These are phyloP conservation scores for Coenonympha arcania DNA, from an alignment of 2,888 invertebrate genomes.

Conservation along the genomic window DNA sequence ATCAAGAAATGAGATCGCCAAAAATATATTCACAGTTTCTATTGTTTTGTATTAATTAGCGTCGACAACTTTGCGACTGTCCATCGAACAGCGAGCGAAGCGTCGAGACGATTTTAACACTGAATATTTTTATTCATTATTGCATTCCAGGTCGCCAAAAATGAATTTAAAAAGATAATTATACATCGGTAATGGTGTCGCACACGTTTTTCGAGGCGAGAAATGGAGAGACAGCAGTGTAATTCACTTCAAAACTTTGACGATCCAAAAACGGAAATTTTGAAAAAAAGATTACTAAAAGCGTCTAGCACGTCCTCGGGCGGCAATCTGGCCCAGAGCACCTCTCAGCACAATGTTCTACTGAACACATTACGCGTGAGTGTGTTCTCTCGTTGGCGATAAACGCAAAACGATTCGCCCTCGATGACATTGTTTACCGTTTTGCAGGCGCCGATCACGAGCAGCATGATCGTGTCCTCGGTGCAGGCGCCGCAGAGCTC, in stretches of 20 bases:
- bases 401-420: slow-evolving; percentile 35
- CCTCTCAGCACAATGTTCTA: slow-evolving; percentile 62
- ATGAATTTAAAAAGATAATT: slow-evolving; percentile 58
- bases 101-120: slow-evolving; percentile 42
- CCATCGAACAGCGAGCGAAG: slow-evolving; percentile 21
- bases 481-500: slow-evolving; percentile 65
- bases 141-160: slow-evolving; percentile 61
- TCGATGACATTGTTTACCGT: slow-evolving; percentile 46
- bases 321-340: slow-evolving; percentile 49
- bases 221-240: slow-evolving; percentile 70
- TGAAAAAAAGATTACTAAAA: slow-evolving; percentile 70
- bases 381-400: slow-evolving; percentile 36
- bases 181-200: slow-evolving; percentile 59
- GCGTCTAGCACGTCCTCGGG: slow-evolving; percentile 48
- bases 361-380: slow-evolving; percentile 68
- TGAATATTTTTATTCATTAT: slow-evolving; percentile 62
- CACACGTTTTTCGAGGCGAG: slow-evolving; percentile 50
- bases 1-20: slow-evolving; percentile 16
- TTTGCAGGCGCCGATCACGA: slow-evolving; percentile 68
- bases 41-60: slow-evolving; percentile 13
- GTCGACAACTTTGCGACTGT: slow-evolving; percentile 22
- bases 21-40: slow-evolving; percentile 10
- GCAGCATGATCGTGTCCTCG: slow-evolving; percentile 70
- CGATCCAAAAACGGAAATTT: slow-evolving; percentile 66
- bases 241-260: slow-evolving; percentile 73